A percentile compares a stretch with the other conserved stretches of the same genome.
Conservation (phyloP, 2,888 invertebrate species). For the Drosophila anceps region DNA sequence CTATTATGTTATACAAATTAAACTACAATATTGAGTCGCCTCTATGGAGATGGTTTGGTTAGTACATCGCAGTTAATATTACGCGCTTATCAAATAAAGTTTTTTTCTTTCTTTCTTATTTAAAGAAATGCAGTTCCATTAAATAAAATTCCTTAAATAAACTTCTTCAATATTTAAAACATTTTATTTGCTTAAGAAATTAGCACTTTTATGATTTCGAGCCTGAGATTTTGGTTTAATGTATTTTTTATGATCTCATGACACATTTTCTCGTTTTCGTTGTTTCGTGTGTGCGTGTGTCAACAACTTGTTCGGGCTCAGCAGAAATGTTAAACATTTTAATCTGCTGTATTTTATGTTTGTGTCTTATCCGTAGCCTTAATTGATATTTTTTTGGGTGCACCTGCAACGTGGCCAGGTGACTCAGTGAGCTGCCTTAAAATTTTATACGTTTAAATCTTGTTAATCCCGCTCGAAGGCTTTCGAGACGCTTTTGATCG, state of each 20-base stretch:
- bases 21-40: too few species aligned
- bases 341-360: neutral
- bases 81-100: too few species aligned
- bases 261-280: neutral
- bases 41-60: too few species aligned
- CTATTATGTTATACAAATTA: too few species aligned
- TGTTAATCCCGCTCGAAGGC: conserved; percentile 38
- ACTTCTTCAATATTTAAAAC: neutral
- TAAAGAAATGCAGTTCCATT: too few species aligned
- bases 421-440: neutral
- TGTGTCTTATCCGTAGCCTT: conserved; percentile 4
- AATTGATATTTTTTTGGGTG: conserved; percentile 4
- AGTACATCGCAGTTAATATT: too few species aligned
- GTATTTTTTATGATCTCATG: neutral
- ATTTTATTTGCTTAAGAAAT: neutral
- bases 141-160: neutral
- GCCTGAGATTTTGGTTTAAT: neutral
- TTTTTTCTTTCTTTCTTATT: too few species aligned
- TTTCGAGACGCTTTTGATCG: conserved; percentile 54
- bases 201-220: neutral
- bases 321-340: conserved; percentile 10
- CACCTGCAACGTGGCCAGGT: conserved; percentile 16
- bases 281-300: neutral
- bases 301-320: conserved; percentile 25
- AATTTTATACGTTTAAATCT: conserved; percentile 18